A percentile compares a stretch with the other conserved stretches of the same genome.
Evolutionary conservation across 2,113 vertebrate genomes (phyloP).

Genomic region (Nanorana parkeri): DNA sequence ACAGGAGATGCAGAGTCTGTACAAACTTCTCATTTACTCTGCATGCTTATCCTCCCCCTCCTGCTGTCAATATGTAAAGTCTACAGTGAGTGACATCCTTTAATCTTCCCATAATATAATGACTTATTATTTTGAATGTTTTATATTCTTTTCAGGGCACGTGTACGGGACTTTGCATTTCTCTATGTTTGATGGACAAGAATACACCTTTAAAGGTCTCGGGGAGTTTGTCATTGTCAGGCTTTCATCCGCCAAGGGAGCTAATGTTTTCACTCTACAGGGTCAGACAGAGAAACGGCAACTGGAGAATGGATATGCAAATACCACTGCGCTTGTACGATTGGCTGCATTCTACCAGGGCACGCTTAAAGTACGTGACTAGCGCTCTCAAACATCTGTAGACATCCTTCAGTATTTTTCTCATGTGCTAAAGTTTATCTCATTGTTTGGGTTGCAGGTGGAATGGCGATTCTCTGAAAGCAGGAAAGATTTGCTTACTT

Average conservation of each 20-base stretch:
- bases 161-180: constrained; percentile 79
- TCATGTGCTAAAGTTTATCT: background rate
- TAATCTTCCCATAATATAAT: background rate
- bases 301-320: constrained; percentile 59
- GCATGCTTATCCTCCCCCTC: too few relatives aligned
- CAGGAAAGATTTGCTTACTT: constrained; percentile 67
- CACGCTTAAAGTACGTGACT: constrained; percentile 74
- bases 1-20: too few relatives aligned
- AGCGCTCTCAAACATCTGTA: background rate
- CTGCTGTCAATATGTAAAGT: too few relatives aligned
- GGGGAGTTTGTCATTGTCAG: constrained; percentile 80
- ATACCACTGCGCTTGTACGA: constrained; percentile 71
- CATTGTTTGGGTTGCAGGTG: constrained; percentile 66
- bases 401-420: background rate
- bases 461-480: constrained; percentile 72
- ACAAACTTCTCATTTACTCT: too few relatives aligned
- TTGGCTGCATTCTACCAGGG: constrained; percentile 80
- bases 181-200: constrained; percentile 76
- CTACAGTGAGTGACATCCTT: too few relatives aligned
- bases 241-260: constrained; percentile 76
- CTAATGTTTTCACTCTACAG: constrained; percentile 83
- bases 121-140: background rate
- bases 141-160: constrained; percentile 66
- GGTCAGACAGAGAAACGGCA: constrained; percentile 70
- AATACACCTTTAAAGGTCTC: constrained; percentile 78